Evolutionary conservation across 2,888 invertebrate species (phyloP), one percentile per base, ranked within the genome.

Genomic region (Noctua janthe): DNA sequence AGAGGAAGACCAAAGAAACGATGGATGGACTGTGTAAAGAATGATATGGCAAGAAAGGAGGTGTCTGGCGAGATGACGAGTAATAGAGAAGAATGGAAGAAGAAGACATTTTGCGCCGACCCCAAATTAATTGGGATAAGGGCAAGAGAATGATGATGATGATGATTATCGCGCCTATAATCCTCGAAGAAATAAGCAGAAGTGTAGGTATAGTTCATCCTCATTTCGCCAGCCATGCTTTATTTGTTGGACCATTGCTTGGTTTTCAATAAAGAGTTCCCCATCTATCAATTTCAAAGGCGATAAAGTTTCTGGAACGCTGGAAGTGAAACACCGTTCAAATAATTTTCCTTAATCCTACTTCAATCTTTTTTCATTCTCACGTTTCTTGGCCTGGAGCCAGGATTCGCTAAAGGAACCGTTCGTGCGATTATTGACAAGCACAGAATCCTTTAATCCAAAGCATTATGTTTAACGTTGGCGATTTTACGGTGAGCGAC

Each of bases 391-490:
- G 84, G 84, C 76, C 71, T 23, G 23, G 7, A 20, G 85, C 84
- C 84, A 81, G 71, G 49, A 74, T 74, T 76, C 23, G 23, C 76
- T 71, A 69, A 81, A 85, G 85, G 76, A 77, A 74, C 81, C 74
- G 74, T 35, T 84, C 76, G 81, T 84, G 85, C 85, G 81, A 69
- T 76, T 67, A 84, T 84, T 84, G 84, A 81, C 84, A 84, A 76
- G 84, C 85, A 77, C 76, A 39, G 76, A 74, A 56, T 74, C 74
- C 67, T 74, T 84, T 84, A 81, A 81, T 76, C 81, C 76, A 69
- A 81, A 67, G 35, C 43, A 84, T 84, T 84, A 76, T 84, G 81
- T 76, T 71, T 62, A 64, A 62, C 59, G 62, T 39, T 59, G 43
- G 39, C 49, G 72, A 80, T 80, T 80, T 84, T 49, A 51, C 23